Percentiles rank a stretch among this genome's conserved stretches.
Evolutionary conservation across 2,113 vertebrate species (phyloP).

Genomic region (Esox niger): DNA sequence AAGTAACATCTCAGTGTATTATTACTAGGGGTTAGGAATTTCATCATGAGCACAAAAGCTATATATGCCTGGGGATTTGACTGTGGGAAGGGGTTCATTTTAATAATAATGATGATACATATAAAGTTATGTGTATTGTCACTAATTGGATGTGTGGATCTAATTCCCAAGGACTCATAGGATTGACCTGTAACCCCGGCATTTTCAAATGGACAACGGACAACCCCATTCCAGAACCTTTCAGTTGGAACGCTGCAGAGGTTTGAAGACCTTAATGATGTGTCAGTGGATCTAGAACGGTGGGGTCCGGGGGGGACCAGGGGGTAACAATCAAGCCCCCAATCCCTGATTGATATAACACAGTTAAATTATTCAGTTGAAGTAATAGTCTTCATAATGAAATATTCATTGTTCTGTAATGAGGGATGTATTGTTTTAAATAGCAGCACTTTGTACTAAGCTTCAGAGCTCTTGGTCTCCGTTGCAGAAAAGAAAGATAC

Average conservation of each 20-base stretch:
- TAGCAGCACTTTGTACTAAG: conserved; percentile 62
- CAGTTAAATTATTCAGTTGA: conserved; percentile 73
- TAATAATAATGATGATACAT: conserved; percentile 40
- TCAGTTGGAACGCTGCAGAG: conserved; percentile 30
- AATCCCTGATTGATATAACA: conserved; percentile 66
- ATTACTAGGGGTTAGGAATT: conserved; percentile 24
- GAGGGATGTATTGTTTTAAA: conserved; percentile 75
- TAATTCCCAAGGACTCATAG: conserved; percentile 43
- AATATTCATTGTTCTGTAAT: conserved; percentile 71
- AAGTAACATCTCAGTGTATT: conserved; percentile 23
- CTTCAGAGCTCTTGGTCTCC: conserved; percentile 14
- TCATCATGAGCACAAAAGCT: conserved; percentile 50
- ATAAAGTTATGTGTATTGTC: conserved; percentile 35
- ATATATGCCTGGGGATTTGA: conserved; percentile 24
- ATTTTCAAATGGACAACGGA: conserved; percentile 51
- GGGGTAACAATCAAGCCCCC: conserved; percentile 51
- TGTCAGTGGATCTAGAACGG: conserved; percentile 61
- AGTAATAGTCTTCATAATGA: conserved; percentile 70
- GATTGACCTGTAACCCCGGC: conserved; percentile 54
- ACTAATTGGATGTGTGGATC: conserved; percentile 57
- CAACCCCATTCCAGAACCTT: conserved; percentile 54
- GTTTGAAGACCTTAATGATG: conserved; percentile 56
- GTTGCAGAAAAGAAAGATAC: conserved; percentile 29
- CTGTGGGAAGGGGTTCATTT: conserved; percentile 37
- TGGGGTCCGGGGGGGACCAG: conserved; percentile 34